A percentile compares a stretch with the other conserved stretches of the same genome.
phyloP scores from a whole-genome alignment of 2,888 invertebrate genomes.

The Acanthosoma haemorrhoidale region DNA sequence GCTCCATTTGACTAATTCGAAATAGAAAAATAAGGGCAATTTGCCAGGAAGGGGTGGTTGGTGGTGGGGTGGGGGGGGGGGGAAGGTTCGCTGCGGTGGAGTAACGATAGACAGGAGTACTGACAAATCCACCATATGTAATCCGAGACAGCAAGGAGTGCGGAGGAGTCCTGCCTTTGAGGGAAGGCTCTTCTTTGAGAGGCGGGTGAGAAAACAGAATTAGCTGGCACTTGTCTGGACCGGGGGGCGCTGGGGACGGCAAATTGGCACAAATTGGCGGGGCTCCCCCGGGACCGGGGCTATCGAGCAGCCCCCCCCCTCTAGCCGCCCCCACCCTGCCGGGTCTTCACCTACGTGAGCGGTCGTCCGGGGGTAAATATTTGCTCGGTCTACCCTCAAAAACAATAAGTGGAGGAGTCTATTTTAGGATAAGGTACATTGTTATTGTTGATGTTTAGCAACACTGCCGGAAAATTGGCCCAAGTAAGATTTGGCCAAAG shows the following conservation, averaged over 20 bases:
- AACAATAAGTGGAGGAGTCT: too few relatives aligned
- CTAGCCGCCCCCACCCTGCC: neutral
- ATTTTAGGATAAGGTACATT: too few relatives aligned
- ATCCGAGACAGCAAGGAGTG: neutral
- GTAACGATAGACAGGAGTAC: neutral
- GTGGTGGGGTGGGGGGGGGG: neutral
- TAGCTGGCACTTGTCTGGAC: constrained; percentile 25
- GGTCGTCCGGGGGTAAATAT: too few relatives aligned
- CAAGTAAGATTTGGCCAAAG: too few relatives aligned
- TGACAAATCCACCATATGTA: constrained; percentile 22
- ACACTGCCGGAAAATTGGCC: too few relatives aligned
- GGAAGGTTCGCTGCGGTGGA: neutral
- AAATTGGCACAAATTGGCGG: constrained; percentile 34
- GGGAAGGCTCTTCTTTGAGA: constrained; percentile 7
- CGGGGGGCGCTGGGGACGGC: constrained; percentile 11
- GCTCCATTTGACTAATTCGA: constrained; percentile 30
- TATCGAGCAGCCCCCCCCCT: neutral
- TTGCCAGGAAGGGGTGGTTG: neutral
- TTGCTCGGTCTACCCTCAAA: too few relatives aligned
- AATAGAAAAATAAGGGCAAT: constrained; percentile 31
- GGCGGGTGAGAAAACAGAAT: constrained; percentile 32
- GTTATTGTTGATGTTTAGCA: too few relatives aligned
- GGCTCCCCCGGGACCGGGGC: neutral
- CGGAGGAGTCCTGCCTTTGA: neutral
- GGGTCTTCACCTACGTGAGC: constrained; percentile 15